Percentiles rank a stretch among this genome's conserved stretches.
Conservation (phyloP, 2,888 invertebrate species). For the Polyommatus icarus region DNA sequence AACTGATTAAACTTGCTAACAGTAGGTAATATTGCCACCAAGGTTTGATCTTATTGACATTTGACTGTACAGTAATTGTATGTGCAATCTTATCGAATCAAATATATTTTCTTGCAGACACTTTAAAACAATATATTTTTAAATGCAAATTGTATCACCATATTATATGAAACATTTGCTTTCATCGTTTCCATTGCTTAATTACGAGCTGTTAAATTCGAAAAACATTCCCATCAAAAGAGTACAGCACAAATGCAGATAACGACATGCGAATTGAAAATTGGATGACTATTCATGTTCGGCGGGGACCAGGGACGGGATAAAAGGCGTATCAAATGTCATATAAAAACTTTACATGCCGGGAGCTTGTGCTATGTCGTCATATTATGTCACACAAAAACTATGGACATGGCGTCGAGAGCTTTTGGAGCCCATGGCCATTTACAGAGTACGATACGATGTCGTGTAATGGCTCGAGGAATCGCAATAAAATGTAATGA, state of each 20-base stretch:
- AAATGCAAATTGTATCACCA: background rate
- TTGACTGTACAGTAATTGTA: too few species aligned
- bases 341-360: constrained; percentile 6
- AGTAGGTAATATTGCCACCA: too few species aligned
- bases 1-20: too few species aligned
- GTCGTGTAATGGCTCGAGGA: background rate
- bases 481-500: background rate
- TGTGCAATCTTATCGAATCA: too few species aligned
- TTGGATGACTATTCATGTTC: constrained; percentile 14
- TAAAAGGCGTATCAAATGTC: constrained; percentile 19
- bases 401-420: constrained; percentile 18
- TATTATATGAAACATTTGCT: background rate
- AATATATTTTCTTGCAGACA: too few species aligned
- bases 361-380: background rate
- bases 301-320: background rate
- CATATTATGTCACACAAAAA: constrained; percentile 7
- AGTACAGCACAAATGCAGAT: background rate
- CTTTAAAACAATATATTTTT: too few species aligned
- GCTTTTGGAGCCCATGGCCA: background rate
- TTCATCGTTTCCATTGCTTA: constrained; percentile 6
- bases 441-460: background rate
- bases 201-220: constrained; percentile 5
- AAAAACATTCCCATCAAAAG: constrained; percentile 13
- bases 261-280: constrained; percentile 24
- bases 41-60: too few species aligned